phyloP scores from a whole-genome alignment of 2,888 invertebrate species.

The Limenitis camilla region DNA sequence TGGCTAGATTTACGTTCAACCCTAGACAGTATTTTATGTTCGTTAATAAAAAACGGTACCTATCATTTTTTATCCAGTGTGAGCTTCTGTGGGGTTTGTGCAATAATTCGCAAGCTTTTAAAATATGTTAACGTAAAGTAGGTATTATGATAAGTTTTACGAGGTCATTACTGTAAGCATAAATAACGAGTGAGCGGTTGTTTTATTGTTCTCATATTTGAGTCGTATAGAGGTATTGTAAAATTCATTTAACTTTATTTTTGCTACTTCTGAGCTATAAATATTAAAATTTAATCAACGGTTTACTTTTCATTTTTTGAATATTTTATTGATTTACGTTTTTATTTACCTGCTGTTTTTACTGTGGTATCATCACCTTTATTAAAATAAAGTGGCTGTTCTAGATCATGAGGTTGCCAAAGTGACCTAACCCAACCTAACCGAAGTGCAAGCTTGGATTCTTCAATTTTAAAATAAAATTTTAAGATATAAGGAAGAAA shows the following conservation, averaged over 20 bases:
- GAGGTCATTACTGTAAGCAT: slow-evolving; percentile 18
- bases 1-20: slow-evolving; percentile 12
- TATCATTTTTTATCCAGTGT: slow-evolving; percentile 4
- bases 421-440: too few species aligned
- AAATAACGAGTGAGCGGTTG: slow-evolving; percentile 14
- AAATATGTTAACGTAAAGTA: slow-evolving; percentile 15
- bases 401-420: slow-evolving; percentile 29
- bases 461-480: too few species aligned
- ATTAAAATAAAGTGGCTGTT: slow-evolving; percentile 8
- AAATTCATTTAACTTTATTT: slow-evolving; percentile 11
- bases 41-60: slow-evolving; percentile 3
- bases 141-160: slow-evolving; percentile 18
- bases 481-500: too few species aligned
- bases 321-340: too few species aligned
- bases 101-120: slow-evolving; percentile 15
- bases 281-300: too few species aligned
- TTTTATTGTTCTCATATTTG: slow-evolving; percentile 12
- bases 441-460: too few species aligned
- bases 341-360: too few species aligned
- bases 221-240: not conserved
- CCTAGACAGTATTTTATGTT: slow-evolving; percentile 1
- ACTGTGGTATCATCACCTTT: not conserved
- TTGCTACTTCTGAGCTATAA: too few species aligned
- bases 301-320: too few species aligned
- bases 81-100: slow-evolving; percentile 2